Conservation (phyloP, 2,113 vertebrate genomes). For the Channa argus region DNA sequence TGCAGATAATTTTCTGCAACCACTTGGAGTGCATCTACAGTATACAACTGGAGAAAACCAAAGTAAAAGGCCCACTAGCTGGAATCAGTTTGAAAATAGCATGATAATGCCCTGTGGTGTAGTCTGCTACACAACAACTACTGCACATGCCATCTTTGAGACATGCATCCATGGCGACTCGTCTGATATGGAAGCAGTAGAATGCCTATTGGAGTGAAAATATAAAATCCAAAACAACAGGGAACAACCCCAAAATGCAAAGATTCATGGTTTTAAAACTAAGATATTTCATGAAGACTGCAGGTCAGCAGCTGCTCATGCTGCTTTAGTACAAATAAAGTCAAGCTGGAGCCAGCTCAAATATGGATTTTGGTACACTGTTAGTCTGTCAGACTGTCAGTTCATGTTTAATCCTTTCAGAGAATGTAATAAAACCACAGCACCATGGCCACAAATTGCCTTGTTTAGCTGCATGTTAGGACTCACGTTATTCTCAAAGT, state of each 20-base stretch:
- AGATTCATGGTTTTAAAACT: background rate
- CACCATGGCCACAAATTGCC: background rate
- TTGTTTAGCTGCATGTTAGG: background rate
- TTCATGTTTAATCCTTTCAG: too few relatives aligned
- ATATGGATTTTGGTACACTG: background rate
- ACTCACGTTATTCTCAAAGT: background rate
- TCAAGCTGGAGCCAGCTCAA: background rate
- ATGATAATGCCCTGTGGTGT: background rate
- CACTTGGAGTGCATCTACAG: too few relatives aligned
- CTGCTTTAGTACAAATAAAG: background rate
- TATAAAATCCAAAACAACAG: constrained; percentile 1
- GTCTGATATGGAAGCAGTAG: background rate
- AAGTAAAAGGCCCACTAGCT: background rate
- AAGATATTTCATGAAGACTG: background rate
- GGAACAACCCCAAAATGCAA: background rate
- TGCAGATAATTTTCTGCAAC: background rate
- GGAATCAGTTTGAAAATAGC: background rate
- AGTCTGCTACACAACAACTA: background rate
- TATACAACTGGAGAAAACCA: too few relatives aligned
- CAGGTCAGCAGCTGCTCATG: background rate
- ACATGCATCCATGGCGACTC: constrained; percentile 25
- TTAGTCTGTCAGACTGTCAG: too few relatives aligned
- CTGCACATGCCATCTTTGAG: background rate
- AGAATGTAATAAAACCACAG: background rate
- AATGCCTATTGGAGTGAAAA: background rate